phyloP scores from a whole-genome alignment of 2,888 invertebrate genomes.

The Amphipoea oculea region DNA sequence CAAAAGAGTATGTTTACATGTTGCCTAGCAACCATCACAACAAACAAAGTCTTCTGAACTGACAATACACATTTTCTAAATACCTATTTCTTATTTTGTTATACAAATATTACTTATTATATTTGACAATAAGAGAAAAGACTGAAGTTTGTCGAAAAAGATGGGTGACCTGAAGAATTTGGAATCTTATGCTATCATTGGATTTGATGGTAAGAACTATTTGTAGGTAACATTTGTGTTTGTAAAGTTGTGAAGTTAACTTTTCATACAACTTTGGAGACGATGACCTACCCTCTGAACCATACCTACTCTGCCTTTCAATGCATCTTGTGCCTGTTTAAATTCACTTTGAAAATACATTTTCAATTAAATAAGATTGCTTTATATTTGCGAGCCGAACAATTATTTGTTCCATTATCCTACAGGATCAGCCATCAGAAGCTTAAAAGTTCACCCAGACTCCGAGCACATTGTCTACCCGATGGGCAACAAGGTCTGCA shows the following conservation, averaged over 20 bases:
- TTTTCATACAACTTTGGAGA: constrained; percentile 14
- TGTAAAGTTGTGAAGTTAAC: constrained; percentile 2
- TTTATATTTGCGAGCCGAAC: neutral
- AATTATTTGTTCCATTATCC: neutral
- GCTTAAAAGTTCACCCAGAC: constrained; percentile 94
- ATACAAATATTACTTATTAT: constrained; percentile 54
- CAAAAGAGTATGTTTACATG: constrained; percentile 56
- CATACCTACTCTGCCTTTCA: neutral
- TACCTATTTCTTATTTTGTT: constrained; percentile 45
- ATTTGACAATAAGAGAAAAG: constrained; percentile 54
- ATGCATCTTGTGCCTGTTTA: neutral
- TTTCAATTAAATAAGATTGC: neutral
- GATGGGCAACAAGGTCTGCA: constrained; percentile 94
- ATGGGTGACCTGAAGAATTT: constrained; percentile 91
- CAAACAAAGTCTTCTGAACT: constrained; percentile 53
- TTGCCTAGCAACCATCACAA: constrained; percentile 54
- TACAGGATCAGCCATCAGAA: constrained; percentile 85
- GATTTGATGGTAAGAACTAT: constrained; percentile 93
- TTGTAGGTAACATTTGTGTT: neutral
- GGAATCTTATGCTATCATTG: constrained; percentile 93
- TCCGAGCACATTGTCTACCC: constrained; percentile 93
- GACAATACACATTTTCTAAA: constrained; percentile 48
- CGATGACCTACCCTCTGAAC: neutral
- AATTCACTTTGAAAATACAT: neutral
- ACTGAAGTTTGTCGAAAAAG: constrained; percentile 54